These are phyloP conservation scores for Oreotrochilus melanogaster DNA, from an alignment of 2,113 vertebrate species.

Conservation along the genomic window DNA sequence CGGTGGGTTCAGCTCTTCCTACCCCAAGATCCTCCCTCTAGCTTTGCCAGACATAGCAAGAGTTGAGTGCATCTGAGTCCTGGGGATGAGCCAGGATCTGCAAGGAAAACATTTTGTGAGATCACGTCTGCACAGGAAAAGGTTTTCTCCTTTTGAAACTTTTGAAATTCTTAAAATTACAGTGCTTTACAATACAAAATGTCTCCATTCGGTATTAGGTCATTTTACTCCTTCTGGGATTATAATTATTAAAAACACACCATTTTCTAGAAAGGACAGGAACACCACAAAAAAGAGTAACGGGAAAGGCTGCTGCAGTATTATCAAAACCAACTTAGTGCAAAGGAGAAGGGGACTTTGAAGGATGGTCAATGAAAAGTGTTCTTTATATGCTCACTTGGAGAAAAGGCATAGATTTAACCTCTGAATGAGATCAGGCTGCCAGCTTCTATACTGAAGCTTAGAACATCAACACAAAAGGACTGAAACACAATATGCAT, in stretches of 20 bases:
- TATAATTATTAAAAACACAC: slow-evolving; percentile 58
- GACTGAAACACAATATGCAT: slow-evolving; percentile 59
- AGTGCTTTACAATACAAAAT: slow-evolving; percentile 62
- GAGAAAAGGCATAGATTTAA: slow-evolving; percentile 69
- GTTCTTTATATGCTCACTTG: neutral
- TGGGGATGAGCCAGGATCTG: slow-evolving; percentile 15
- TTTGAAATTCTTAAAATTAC: slow-evolving; percentile 31
- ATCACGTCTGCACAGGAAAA: neutral
- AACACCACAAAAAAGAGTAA: slow-evolving; percentile 60
- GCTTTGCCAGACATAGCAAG: neutral
- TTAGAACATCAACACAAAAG: slow-evolving; percentile 43
- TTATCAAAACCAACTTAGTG: slow-evolving; percentile 66
- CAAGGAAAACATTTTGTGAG: slow-evolving; percentile 37
- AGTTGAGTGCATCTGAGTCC: neutral
- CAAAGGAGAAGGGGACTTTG: slow-evolving; percentile 53
- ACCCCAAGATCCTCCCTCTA: neutral
- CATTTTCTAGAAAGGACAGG: slow-evolving; percentile 66
- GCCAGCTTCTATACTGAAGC: slow-evolving; percentile 68
- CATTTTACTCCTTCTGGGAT: slow-evolving; percentile 74
- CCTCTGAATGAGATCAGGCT: slow-evolving; percentile 67
- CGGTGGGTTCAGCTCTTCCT: neutral
- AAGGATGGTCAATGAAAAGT: neutral
- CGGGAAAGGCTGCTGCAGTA: slow-evolving; percentile 29
- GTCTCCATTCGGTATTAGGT: slow-evolving; percentile 30
- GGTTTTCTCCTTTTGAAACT: slow-evolving; percentile 5